Conservation (phyloP, 2,888 invertebrate species). For the Diploptera punctata region DNA sequence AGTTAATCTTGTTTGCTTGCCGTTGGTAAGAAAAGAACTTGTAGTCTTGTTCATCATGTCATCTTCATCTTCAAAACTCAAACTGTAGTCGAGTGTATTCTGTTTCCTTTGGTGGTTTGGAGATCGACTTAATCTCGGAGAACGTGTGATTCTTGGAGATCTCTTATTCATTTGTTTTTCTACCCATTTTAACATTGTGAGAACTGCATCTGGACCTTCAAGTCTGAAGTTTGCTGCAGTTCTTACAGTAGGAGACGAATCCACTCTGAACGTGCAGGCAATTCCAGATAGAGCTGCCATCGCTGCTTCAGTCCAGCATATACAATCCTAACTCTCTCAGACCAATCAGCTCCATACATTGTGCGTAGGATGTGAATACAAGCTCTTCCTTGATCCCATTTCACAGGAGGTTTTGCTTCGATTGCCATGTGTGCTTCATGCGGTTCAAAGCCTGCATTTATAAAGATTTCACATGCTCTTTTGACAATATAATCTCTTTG, state of each 20-base stretch:
- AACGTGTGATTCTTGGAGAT: slow-evolving; percentile 45
- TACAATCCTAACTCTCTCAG: slow-evolving; percentile 54
- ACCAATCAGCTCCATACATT: slow-evolving; percentile 56
- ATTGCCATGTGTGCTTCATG: slow-evolving; percentile 53
- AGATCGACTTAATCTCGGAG: slow-evolving; percentile 45
- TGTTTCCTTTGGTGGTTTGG: slow-evolving; percentile 42
- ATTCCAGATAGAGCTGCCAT: slow-evolving; percentile 55
- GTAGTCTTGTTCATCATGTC: neutral
- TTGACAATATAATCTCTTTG: slow-evolving; percentile 49
- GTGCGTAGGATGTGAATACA: slow-evolving; percentile 55
- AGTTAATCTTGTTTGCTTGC: neutral
- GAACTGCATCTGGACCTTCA: slow-evolving; percentile 53
- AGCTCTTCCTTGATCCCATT: slow-evolving; percentile 56
- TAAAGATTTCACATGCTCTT: slow-evolving; percentile 52
- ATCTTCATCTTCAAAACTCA: slow-evolving; percentile 24
- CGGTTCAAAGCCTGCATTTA: slow-evolving; percentile 52
- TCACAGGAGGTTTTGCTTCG: slow-evolving; percentile 55
- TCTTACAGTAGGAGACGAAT: slow-evolving; percentile 51
- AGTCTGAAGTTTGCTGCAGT: slow-evolving; percentile 54
- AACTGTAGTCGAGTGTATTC: slow-evolving; percentile 23
- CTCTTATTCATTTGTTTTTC: slow-evolving; percentile 51
- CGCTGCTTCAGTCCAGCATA: slow-evolving; percentile 56
- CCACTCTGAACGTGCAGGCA: slow-evolving; percentile 55
- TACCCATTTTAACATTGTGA: slow-evolving; percentile 54
- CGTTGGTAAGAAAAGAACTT: neutral